phyloP scores from a whole-genome alignment of 2,113 vertebrate genomes.

The Centropus unirufus region DNA sequence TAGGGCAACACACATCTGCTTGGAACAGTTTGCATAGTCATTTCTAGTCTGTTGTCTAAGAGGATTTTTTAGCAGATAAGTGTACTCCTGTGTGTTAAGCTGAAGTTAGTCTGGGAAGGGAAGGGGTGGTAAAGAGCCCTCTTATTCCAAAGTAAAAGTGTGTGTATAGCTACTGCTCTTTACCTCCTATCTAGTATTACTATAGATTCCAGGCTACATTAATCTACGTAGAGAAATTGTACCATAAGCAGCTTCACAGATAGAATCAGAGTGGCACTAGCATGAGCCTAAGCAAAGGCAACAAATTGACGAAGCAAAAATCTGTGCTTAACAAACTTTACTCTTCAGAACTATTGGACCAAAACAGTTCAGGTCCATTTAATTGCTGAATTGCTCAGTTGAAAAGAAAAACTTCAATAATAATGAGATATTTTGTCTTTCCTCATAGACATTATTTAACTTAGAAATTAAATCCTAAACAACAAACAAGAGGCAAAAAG shows the following conservation, averaged over 20 bases:
- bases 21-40: neutral
- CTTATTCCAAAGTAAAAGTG: neutral
- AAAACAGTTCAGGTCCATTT: neutral
- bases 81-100: neutral
- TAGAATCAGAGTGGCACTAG: neutral
- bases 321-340: neutral
- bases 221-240: neutral
- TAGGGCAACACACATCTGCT: neutral
- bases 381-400: neutral
- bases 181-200: neutral
- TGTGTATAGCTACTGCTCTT: neutral
- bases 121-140: neutral
- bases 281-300: neutral
- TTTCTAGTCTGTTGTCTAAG: neutral
- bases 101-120: neutral
- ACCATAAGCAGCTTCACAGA: neutral
- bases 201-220: accelerated
- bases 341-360: neutral
- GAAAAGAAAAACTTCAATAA: neutral
- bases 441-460: neutral
- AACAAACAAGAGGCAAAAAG: neutral
- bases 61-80: neutral
- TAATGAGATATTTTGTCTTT: neutral
- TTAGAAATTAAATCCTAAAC: neutral
- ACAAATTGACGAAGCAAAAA: neutral